Evolutionary conservation across 2,888 invertebrate species (phyloP), one percentile per base, ranked within the genome.

Genomic region (Baccha elongata): DNA sequence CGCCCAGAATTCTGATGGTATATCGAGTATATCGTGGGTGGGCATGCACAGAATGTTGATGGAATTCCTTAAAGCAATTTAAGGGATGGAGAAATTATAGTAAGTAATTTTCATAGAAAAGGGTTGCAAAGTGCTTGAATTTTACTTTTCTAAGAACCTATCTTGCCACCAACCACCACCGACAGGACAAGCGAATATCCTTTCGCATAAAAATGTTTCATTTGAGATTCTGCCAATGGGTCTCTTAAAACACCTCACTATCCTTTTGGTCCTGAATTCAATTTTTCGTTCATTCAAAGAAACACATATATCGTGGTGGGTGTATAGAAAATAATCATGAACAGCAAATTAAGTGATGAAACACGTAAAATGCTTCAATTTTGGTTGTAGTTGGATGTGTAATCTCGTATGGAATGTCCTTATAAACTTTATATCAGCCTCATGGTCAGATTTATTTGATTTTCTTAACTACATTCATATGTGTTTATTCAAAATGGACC

Each of bases 1-100:
- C 23, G 29, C 40, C n/a, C 32, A 13, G 32, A 37, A 50, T 64
- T 19, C 29, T 55, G 75, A 48, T 32, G 17, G 71, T 19, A 53
- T 23, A 23, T n/a, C n/a, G n/a, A n/a, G n/a, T n/a, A n/a, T n/a
- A 23, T 26, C 4, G 46, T 46, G 52, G 50, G 69, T 26, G 62
- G 52, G 52, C 55, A 55, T 83, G 75, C 75, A 65, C 3, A 65
- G 81, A 76, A 81, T 76, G 40, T 69, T 76, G 69, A 72, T 55
- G 13, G 67, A 64, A 78, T 71, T 62, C 62, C 78, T 68, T 13
- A 13, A 35, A 19, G 48, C 29, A 44, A 15, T 21, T 42, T 35
- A 13, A 32, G 2, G 44, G 72, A 44, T 58, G 64, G 15, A 26
- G 15, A 40, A 35, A 75, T 81, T 71, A 81, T 65, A 69, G 64